phyloP scores from a whole-genome alignment of 2,888 invertebrate species.

The Cerceris rybyensis region DNA sequence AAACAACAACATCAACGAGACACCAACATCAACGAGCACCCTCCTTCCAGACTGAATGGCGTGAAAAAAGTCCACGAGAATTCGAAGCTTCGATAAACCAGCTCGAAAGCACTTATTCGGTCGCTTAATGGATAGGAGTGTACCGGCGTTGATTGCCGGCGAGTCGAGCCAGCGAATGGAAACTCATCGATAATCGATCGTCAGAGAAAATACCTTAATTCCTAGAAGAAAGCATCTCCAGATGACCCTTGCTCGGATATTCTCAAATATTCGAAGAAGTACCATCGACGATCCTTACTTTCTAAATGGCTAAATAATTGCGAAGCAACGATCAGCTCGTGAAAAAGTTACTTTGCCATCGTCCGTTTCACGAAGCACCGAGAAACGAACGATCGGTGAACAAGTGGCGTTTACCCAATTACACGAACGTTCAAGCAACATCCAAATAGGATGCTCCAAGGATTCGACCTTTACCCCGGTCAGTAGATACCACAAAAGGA shows the following conservation, averaged over 20 bases:
- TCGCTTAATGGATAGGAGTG: background rate
- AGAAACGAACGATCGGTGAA: no score
- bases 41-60: no score
- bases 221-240: slow-evolving; percentile 8
- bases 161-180: slow-evolving; percentile 3
- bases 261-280: background rate
- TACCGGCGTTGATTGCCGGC: background rate
- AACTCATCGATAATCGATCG: slow-evolving; percentile 20
- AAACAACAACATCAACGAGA: no score
- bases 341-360: no score
- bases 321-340: no score
- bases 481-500: background rate
- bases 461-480: background rate
- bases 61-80: no score
- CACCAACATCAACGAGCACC: no score
- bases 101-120: background rate
- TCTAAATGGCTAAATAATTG: slow-evolving; percentile 21
- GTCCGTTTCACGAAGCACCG: no score
- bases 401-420: no score
- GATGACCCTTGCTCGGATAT: slow-evolving; percentile 8
- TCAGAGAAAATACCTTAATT: slow-evolving; percentile 23
- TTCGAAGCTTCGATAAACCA: background rate
- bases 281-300: slow-evolving; percentile 10
- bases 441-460: background rate
- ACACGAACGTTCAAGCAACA: background rate